Evolutionary conservation across 1,140 invertebrate species (phyloP).

Genomic region (Eufriesea mexicana): DNA sequence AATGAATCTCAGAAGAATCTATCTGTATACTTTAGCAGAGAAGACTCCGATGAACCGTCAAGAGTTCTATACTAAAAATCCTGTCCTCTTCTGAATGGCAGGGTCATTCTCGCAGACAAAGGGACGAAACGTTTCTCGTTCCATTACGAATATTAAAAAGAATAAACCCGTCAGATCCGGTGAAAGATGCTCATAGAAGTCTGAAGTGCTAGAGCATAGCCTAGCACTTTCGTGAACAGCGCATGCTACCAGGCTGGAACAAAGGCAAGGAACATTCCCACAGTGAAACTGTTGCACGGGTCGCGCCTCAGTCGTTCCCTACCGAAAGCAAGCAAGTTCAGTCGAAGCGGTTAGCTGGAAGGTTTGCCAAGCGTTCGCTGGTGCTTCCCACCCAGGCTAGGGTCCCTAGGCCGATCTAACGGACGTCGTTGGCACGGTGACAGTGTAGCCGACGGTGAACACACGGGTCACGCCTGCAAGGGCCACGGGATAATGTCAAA

Average conservation of each 20-base stretch:
- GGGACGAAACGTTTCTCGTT: too few relatives aligned
- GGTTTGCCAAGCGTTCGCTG: not conserved
- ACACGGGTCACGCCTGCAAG: conserved; percentile 74
- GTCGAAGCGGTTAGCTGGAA: not conserved
- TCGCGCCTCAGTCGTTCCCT: not conserved
- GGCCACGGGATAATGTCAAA: conserved; percentile 77
- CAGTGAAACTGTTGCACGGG: not conserved
- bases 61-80: too few relatives aligned
- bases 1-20: too few relatives aligned
- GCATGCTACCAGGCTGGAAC: not conserved
- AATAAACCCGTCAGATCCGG: not conserved
- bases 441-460: conserved; percentile 56
- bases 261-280: conserved; percentile 21
- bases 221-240: not conserved
- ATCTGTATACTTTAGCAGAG: too few relatives aligned
- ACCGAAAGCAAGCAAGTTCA: conserved; percentile 13
- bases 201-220: not conserved
- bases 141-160: too few relatives aligned
- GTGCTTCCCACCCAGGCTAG: conserved; percentile 21
- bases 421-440: conserved; percentile 50
- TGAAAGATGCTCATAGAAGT: not conserved
- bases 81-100: too few relatives aligned
- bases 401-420: conserved; percentile 45
- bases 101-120: too few relatives aligned
- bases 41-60: too few relatives aligned